Evolutionary conservation across 53 echinoderm and acorn worm species (phyloP).

Genomic region (Patiria pectinifera): DNA sequence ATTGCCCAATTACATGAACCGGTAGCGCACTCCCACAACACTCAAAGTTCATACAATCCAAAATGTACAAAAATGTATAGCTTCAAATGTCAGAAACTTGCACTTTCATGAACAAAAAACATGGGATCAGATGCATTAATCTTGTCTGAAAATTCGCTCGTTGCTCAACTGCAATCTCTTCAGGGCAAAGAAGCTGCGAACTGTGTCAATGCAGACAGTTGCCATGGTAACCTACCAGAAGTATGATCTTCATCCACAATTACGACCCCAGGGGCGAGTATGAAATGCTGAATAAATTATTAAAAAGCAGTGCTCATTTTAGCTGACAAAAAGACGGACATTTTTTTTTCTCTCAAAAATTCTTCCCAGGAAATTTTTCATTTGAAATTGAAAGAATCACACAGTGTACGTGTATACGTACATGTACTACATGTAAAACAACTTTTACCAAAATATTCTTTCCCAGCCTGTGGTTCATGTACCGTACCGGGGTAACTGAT

Average conservation of each 20-base stretch:
- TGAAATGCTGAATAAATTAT: constrained; percentile 21
- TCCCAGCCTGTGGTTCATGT: no score
- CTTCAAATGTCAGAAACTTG: no score
- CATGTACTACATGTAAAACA: not conserved
- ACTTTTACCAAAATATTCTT: no score
- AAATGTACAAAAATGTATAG: no score
- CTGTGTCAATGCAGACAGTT: constrained; percentile 10
- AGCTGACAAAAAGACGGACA: not conserved
- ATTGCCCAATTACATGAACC: no score
- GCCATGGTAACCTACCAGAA: constrained; percentile 31
- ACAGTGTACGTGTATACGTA: not conserved
- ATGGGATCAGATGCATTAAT: not conserved
- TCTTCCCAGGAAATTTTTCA: no score
- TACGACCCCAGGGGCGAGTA: not conserved
- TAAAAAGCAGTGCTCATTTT: not conserved
- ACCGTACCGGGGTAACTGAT: no score
- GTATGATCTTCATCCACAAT: constrained; percentile 17
- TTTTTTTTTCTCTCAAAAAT: not conserved
- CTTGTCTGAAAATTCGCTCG: not conserved
- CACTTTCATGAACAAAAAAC: not conserved
- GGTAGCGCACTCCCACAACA: no score
- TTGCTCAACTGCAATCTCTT: not conserved
- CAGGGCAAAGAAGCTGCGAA: not conserved
- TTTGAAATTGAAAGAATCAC: no score
- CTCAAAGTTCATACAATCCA: no score